Percentiles rank a stretch among this genome's conserved stretches.
phyloP scores from a whole-genome alignment of 2,888 invertebrate species.

The Troglohyphantes excavatus region DNA sequence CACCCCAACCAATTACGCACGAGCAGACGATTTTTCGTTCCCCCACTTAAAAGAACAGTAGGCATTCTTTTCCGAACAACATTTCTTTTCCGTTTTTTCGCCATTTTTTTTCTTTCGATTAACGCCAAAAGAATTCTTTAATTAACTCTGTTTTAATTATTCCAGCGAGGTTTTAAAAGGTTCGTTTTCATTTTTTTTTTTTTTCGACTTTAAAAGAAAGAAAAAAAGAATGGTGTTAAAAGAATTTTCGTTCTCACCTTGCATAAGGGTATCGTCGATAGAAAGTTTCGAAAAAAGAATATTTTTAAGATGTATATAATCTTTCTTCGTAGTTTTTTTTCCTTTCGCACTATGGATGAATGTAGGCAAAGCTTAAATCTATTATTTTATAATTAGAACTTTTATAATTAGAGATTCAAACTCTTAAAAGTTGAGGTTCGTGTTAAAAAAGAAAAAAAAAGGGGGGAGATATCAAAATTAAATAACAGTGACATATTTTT shows the following conservation, averaged over 20 bases:
- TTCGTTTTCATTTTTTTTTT: conserved; percentile 3
- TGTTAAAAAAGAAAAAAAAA: too few species aligned
- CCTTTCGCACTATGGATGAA: neutral
- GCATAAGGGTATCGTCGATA: neutral
- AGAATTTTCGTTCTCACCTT: conserved; percentile 24
- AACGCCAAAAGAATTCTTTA: conserved; percentile 32
- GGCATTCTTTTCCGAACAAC: conserved; percentile 29
- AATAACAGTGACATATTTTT: too few species aligned
- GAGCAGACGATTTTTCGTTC: conserved; percentile 17
- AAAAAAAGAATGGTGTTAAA: conserved; percentile 12
- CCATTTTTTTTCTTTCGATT: conserved; percentile 10
- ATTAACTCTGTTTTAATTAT: conserved; percentile 62
- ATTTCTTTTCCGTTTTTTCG: conserved; percentile 11
- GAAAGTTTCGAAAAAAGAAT: neutral
- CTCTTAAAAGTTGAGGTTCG: too few species aligned
- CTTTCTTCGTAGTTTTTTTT: neutral
- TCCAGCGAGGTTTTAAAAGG: conserved; percentile 12
- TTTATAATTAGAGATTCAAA: too few species aligned
- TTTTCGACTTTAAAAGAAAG: too few species aligned
- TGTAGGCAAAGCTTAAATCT: too few species aligned
- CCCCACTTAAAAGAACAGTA: conserved; percentile 4
- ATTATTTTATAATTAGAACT: too few species aligned
- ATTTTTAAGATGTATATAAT: neutral
- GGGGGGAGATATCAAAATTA: too few species aligned
- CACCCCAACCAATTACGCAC: conserved; percentile 39